These are phyloP conservation scores for Alectura lathami DNA, from an alignment of 2,113 vertebrate genomes.

Conservation along the genomic window DNA sequence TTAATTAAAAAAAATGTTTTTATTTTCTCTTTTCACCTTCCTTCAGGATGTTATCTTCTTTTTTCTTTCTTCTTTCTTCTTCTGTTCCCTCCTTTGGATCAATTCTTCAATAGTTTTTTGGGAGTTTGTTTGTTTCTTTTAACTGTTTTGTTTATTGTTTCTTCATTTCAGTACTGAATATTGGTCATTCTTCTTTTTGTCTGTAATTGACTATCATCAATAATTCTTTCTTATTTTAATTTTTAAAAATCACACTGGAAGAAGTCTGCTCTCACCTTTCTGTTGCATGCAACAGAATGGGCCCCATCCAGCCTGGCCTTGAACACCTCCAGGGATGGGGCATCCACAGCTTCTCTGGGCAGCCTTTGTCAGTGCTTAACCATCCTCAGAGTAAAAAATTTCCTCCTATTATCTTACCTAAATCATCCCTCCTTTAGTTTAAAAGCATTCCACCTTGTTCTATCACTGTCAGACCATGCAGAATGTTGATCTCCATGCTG, in stretches of 20 bases:
- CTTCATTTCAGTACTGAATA: background rate
- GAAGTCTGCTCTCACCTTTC: background rate
- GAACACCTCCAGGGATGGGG: too few relatives aligned
- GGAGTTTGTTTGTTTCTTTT: accelerated
- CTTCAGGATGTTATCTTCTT: background rate
- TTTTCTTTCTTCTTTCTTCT: background rate
- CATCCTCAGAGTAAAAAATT: too few relatives aligned
- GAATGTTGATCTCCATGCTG: too few relatives aligned
- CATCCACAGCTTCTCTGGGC: too few relatives aligned
- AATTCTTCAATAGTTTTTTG: background rate
- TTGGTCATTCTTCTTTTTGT: background rate
- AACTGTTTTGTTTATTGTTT: background rate
- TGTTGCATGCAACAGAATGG: background rate
- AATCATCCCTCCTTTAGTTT: too few relatives aligned
- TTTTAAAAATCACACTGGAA: background rate
- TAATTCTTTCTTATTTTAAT: background rate
- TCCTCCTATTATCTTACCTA: too few relatives aligned
- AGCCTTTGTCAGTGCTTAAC: too few relatives aligned
- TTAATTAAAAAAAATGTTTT: accelerated
- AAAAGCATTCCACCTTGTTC: too few relatives aligned
- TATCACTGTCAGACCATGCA: too few relatives aligned
- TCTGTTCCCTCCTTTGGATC: accelerated
- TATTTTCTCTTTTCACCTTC: background rate
- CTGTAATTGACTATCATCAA: background rate
- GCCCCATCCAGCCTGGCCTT: too few relatives aligned